Percentiles rank a stretch among this genome's conserved stretches.
These are phyloP conservation scores for Arctia plantaginis DNA, from an alignment of 2,888 invertebrate species.

Conservation along the genomic window DNA sequence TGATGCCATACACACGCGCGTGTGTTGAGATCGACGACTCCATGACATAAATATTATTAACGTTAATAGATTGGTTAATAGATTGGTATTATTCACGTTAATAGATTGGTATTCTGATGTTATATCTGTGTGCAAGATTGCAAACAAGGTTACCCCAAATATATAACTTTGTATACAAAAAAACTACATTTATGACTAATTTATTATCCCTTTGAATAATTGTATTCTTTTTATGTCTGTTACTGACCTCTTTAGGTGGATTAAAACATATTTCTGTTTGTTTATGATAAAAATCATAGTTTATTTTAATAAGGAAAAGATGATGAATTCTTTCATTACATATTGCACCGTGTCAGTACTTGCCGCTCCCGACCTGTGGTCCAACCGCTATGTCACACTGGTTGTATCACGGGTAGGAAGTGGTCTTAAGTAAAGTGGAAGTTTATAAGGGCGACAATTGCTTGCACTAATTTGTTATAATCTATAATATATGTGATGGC, in stretches of 20 bases:
- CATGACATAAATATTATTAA: constrained; percentile 79
- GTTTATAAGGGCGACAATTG: too few species aligned
- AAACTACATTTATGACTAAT: not conserved
- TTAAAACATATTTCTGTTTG: not conserved
- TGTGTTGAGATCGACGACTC: constrained; percentile 77
- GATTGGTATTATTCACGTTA: constrained; percentile 48
- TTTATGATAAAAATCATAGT: not conserved
- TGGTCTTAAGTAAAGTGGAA: too few species aligned
- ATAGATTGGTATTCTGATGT: constrained; percentile 46
- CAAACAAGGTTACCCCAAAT: not conserved
- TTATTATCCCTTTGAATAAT: not conserved
- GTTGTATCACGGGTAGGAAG: too few species aligned
- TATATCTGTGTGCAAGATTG: constrained; percentile 12
- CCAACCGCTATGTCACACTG: too few species aligned
- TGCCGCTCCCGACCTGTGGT: too few species aligned
- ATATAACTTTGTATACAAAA: not conserved
- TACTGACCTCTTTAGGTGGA: not conserved
- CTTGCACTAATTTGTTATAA: too few species aligned
- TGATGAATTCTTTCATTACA: not conserved
- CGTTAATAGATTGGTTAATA: too few species aligned
- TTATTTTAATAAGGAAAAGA: not conserved
- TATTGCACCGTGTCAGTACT: not conserved
- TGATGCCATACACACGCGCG: constrained; percentile 65
- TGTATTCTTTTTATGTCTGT: not conserved
- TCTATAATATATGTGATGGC: too few species aligned